These are phyloP conservation scores for Oncopeltus fasciatus DNA, from an alignment of 1,140 invertebrate genomes.

Conservation along the genomic window DNA sequence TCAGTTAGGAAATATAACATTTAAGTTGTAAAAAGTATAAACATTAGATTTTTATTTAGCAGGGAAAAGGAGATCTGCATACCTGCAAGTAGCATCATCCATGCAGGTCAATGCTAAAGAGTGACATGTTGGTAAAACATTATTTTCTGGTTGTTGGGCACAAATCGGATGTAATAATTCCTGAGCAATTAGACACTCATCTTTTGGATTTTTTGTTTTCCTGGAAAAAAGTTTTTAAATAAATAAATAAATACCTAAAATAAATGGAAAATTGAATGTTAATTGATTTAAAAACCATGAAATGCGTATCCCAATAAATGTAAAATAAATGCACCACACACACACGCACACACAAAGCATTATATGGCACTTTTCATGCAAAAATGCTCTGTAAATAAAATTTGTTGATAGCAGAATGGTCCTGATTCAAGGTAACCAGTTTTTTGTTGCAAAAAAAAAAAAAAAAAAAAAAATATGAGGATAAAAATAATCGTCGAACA, in stretches of 20 bases:
- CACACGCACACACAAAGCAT: background rate
- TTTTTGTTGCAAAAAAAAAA: too few species aligned
- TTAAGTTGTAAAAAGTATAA: too few species aligned
- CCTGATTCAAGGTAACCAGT: too few species aligned
- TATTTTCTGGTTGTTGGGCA: conserved; percentile 57
- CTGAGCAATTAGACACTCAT: conserved; percentile 73
- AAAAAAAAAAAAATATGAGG: too few species aligned
- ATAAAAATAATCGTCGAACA: too few species aligned
- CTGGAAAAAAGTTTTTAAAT: conserved; percentile 30
- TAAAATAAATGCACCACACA: background rate
- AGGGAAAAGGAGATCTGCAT: background rate
- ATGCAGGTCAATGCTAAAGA: conserved; percentile 62
- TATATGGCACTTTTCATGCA: too few species aligned
- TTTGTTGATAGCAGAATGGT: too few species aligned
- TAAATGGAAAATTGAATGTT: background rate
- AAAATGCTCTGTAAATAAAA: too few species aligned
- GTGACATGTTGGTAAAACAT: conserved; percentile 62
- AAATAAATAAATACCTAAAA: background rate
- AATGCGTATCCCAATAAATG: background rate
- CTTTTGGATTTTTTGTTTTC: conserved; percentile 64
- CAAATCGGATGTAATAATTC: conserved; percentile 75
- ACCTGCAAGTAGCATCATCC: conserved; percentile 37
- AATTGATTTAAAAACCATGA: background rate
- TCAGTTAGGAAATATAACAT: too few species aligned
- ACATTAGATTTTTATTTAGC: too few species aligned